A percentile compares a stretch with the other conserved stretches of the same genome.
phyloP scores from a whole-genome alignment of 1,140 invertebrate species.

The Calephelis nemesis region DNA sequence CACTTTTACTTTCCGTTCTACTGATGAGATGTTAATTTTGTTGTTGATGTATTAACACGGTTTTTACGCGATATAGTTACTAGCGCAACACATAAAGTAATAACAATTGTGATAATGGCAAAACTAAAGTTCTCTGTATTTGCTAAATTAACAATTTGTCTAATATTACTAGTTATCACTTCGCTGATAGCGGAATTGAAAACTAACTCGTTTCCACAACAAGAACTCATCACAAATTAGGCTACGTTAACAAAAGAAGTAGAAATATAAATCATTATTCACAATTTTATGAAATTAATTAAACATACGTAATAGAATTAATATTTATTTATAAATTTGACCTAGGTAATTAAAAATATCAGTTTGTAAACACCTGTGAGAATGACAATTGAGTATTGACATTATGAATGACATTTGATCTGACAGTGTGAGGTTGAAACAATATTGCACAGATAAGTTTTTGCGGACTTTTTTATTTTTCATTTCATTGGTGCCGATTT shows the following conservation, averaged over 20 bases:
- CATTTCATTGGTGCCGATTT: no score
- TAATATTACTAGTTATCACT: constrained; percentile 57
- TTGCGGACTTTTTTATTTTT: no score
- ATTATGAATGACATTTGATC: background rate
- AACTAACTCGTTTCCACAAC: constrained; percentile 67
- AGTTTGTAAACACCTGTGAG: constrained; percentile 61
- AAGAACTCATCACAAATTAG: constrained; percentile 69
- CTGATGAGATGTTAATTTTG: constrained; percentile 24
- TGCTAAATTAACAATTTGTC: constrained; percentile 54
- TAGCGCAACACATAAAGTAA: constrained; percentile 39
- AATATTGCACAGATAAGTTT: no score
- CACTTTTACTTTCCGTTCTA: constrained; percentile 65
- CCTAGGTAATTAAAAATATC: constrained; percentile 47
- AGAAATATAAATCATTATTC: constrained; percentile 10
- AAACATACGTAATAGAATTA: constrained; percentile 11
- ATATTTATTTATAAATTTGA: constrained; percentile 46
- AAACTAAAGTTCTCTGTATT: constrained; percentile 42
- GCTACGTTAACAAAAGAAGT: background rate
- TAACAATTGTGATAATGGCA: constrained; percentile 40
- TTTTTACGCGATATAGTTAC: constrained; percentile 36
- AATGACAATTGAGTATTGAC: constrained; percentile 39
- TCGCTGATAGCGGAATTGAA: constrained; percentile 60
- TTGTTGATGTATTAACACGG: constrained; percentile 34
- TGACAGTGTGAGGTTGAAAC: no score
- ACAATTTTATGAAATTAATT: constrained; percentile 13